Evolutionary conservation across 2,797 vertebrate species (phyloP), one percentile per base, ranked within the genome.

Genomic region (Cossypha niveicapilla): DNA sequence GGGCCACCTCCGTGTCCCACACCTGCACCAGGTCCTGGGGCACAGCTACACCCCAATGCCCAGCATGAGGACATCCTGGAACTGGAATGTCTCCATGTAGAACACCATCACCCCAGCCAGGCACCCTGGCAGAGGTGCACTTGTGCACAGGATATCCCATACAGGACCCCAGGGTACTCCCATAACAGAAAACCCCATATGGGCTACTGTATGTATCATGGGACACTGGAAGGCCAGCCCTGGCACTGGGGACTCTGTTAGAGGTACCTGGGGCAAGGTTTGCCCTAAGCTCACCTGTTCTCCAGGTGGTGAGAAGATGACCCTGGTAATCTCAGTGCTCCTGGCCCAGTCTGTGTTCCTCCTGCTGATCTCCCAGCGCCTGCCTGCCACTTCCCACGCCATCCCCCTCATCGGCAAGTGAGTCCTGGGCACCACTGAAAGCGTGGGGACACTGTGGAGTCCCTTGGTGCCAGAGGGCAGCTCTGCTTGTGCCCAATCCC

Each of bases 301-400:
- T 79, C 44, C 71, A 99, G 99, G 99, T 97, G 99, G 99, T 4
- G 99, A 99, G 98, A 99, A 99, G 97, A 99, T 99, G 95, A 99
- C 99, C 0, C 71, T 99, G 97, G 99, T 99, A 83, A 99, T 99
- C 98, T 99, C 99, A 0, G 99, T 99, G 94, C 98, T 99, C 27
- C 96, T 99, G 97, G 99, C 99, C 66, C 99, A 99, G 97, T 99
- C 99, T 4, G 99, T 99, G 93, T 99, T 99, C 96, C 97, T 99
- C 94, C 97, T 99, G 97, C 98, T 99, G 92, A 99, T 99, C 92
- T 99, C 99, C 63, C 99, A 99, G 88, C 98, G 99, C 30, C 98
- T 99, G 51, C 99, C 99, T 0, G 98, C 99, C 93, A 99, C 99
- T 0, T 99, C 99, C 70, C 97, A 98, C 3, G 99, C 99, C 25